A percentile compares a stretch with the other conserved stretches of the same genome.
These are phyloP conservation scores for Hippoglossus hippoglossus DNA, from an alignment of 2,797 vertebrate genomes.

Conservation along the genomic window DNA sequence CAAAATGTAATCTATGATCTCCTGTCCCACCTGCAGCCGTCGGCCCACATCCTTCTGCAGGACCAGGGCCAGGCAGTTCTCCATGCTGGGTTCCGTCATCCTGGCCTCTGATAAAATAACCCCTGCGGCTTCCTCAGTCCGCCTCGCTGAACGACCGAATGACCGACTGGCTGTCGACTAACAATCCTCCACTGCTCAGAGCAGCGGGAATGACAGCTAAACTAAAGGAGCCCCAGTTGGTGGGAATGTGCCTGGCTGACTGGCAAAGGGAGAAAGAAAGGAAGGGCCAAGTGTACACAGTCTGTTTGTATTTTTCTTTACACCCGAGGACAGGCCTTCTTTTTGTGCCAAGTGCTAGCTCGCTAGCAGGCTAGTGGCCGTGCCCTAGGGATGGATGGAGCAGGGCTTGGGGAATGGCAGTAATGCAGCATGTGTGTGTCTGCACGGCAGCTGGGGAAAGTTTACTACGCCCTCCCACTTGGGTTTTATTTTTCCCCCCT, in stretches of 20 bases:
- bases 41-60: conserved; percentile 97
- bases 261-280: conserved; percentile 21
- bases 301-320: conserved; percentile 67
- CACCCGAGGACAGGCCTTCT: conserved; percentile 73
- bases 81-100: conserved; percentile 96
- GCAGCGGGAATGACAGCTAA: conserved; percentile 41
- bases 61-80: conserved; percentile 93
- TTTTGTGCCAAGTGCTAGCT: conserved; percentile 81
- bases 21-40: conserved; percentile 95
- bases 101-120: conserved; percentile 34
- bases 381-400: conserved; percentile 85
- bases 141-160: conserved; percentile 52
- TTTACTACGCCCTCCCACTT: conserved; percentile 65
- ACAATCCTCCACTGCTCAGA: conserved; percentile 43
- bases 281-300: conserved; percentile 50
- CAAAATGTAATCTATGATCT: conserved; percentile 93
- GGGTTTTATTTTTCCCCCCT: conserved; percentile 32
- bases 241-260: conserved; percentile 31
- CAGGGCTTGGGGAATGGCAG: conserved; percentile 91
- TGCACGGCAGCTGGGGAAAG: conserved; percentile 93
- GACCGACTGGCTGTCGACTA: not conserved
- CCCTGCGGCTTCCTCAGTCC: conserved; percentile 73
- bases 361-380: conserved; percentile 84
- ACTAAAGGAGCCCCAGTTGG: conserved; percentile 45
- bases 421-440: conserved; percentile 99